Base-by-base conservation (phyloP, 2,113 vertebrate genomes). In the Microtus richardsoni region DNA sequence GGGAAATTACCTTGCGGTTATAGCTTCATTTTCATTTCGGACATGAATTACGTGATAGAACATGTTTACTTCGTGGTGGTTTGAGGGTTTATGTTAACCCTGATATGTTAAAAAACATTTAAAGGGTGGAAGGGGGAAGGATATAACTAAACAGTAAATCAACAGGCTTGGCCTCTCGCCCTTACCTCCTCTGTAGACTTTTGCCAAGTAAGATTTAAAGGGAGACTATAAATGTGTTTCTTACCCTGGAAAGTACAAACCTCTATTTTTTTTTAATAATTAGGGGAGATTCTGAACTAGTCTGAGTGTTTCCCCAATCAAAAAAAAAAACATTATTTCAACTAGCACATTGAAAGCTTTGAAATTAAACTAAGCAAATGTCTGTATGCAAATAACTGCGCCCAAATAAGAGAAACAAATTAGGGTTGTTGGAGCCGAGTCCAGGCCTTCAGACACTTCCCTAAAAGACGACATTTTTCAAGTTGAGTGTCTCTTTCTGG, bases 341-440 rank as follows among this genome's bases (percentile, higher is more conserved):
- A 87, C 54, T 75, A 95, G 73, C 71, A 85, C 26, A 82, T 54
- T 86, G 83, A 92, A 92, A 82, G 58, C 95, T 96, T 96, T 85
- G 96, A 96, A 95, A 94, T 96, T 66, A 68, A 85, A 28, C 83
- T 47, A 85, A 36, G 83, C 62, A n/a, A 49, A 95, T 54, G 3
- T 66, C 49, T 85, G 54, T 93, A 93, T 66, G 74, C 92, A 96
- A 97, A 96, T 96, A 17, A 84, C 70, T 84, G 33, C 93, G 49
- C 68, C 60, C 73, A 96, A 97, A 93, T 91, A 94, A 96, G 97
- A 97, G 84, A 91, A 95, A 92, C 82, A 95, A 96, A 94, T 89
- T 36, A 82, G 9, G 30, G 2, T 49, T 54, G 22, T 78, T 91
- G 68, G 91, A 90, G 79, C 70, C 49, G 47, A 94, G 88, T 83